Conservation (phyloP, 2,888 invertebrate genomes). For the Azorinus chamasolen region DNA sequence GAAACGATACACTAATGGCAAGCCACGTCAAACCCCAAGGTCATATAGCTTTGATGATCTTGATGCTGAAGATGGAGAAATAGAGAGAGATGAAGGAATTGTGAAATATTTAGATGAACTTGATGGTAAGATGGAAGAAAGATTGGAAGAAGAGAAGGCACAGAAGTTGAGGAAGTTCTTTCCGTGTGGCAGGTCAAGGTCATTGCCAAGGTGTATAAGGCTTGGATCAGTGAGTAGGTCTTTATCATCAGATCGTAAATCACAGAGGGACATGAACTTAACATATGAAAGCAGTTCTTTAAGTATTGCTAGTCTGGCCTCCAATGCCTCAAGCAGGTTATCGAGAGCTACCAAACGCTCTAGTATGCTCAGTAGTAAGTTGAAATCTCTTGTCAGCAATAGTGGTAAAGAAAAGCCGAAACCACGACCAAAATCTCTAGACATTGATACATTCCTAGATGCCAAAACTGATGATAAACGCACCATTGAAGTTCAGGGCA, state of each 20-base stretch:
- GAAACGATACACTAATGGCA: constrained; percentile 56
- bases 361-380: constrained; percentile 77
- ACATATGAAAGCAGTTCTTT: constrained; percentile 69
- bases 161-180: constrained; percentile 76
- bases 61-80: constrained; percentile 60
- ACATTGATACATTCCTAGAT: constrained; percentile 71
- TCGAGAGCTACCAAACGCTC: constrained; percentile 76
- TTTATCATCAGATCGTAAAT: constrained; percentile 55
- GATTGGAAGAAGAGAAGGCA: constrained; percentile 72
- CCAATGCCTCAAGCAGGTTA: constrained; percentile 68
- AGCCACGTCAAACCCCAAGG: constrained; percentile 65
- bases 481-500: constrained; percentile 67
- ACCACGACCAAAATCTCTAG: constrained; percentile 78
- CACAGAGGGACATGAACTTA: constrained; percentile 52
- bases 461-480: constrained; percentile 13
- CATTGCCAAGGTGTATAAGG: constrained; percentile 79
- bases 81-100: constrained; percentile 74
- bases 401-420: constrained; percentile 63
- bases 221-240: constrained; percentile 58
- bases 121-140: constrained; percentile 80
- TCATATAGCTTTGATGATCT: constrained; percentile 81
- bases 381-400: constrained; percentile 72
- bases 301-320: constrained; percentile 72
- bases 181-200: constrained; percentile 78
- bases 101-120: constrained; percentile 80